Conservation (phyloP, 2,113 vertebrate species). For the Balaeniceps rex region DNA sequence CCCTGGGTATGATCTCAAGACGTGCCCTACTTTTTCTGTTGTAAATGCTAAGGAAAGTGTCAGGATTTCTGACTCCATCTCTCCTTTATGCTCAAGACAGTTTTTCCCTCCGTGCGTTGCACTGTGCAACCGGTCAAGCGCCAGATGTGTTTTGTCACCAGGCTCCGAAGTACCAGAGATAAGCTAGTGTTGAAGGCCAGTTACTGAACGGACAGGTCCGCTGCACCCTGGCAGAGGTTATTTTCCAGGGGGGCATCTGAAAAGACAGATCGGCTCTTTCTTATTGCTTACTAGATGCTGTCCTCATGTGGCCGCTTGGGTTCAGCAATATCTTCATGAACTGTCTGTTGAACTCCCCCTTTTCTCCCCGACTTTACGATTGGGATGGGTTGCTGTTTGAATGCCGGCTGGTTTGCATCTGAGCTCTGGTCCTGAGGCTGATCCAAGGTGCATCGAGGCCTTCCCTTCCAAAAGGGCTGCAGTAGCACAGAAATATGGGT, state of each 20-base stretch:
- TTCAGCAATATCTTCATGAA: neutral
- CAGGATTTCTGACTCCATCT: neutral
- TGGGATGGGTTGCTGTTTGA: neutral
- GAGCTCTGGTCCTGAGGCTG: neutral
- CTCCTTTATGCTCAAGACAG: neutral
- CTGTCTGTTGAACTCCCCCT: neutral
- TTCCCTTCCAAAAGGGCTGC: neutral
- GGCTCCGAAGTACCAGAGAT: neutral
- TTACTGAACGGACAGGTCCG: neutral
- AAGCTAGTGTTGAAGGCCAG: neutral
- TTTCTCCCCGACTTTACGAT: neutral
- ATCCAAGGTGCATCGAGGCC: neutral
- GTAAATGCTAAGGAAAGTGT: neutral
- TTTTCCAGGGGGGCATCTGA: neutral
- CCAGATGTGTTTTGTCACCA: neutral
- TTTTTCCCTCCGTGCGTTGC: neutral
- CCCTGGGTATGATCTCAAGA: neutral
- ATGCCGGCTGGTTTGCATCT: neutral
- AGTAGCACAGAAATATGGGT: neutral
- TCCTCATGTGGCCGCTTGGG: slow-evolving; percentile 1
- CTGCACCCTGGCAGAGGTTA: neutral
- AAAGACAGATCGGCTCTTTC: neutral
- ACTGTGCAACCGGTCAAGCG: neutral
- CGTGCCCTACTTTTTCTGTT: neutral
- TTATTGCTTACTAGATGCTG: slow-evolving; percentile 14